Evolutionary conservation across 2,888 invertebrate species (phyloP).

Genomic region (Drosophila phalerata): DNA sequence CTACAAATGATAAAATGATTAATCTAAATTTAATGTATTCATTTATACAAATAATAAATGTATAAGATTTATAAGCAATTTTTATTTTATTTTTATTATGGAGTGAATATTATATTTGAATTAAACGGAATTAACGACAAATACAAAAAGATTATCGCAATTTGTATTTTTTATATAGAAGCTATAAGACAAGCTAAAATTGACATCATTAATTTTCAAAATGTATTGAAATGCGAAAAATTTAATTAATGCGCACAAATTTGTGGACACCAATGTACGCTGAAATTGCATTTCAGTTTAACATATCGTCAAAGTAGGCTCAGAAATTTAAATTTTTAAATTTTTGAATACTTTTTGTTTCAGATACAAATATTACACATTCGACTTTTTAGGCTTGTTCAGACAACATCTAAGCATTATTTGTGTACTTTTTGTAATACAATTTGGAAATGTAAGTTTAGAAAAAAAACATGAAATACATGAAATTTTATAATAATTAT

Average conservation of each 20-base stretch:
- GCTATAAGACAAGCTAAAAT: too few species aligned
- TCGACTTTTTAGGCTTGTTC: background rate
- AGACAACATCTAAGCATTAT: conserved; percentile 1
- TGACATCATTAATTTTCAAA: too few species aligned
- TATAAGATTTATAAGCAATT: background rate
- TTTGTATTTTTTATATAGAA: too few species aligned
- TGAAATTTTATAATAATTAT: background rate
- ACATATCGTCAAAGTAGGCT: background rate
- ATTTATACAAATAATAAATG: background rate
- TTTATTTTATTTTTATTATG: too few species aligned
- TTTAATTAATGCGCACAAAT: too few species aligned
- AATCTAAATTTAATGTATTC: background rate
- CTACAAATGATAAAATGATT: background rate
- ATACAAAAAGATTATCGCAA: too few species aligned
- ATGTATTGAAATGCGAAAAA: too few species aligned
- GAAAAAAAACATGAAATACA: background rate
- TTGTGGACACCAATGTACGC: too few species aligned
- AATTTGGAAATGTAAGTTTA: background rate
- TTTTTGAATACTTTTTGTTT: background rate
- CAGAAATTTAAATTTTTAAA: background rate
- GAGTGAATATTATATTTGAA: too few species aligned
- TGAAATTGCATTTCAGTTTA: too few species aligned
- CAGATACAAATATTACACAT: background rate
- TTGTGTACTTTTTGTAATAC: conserved; percentile 1
- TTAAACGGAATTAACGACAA: too few species aligned